A percentile compares a stretch with the other conserved stretches of the same genome.
These are phyloP conservation scores for Mustelus asterias DNA, from an alignment of 2,113 vertebrate species.

Conservation along the genomic window DNA sequence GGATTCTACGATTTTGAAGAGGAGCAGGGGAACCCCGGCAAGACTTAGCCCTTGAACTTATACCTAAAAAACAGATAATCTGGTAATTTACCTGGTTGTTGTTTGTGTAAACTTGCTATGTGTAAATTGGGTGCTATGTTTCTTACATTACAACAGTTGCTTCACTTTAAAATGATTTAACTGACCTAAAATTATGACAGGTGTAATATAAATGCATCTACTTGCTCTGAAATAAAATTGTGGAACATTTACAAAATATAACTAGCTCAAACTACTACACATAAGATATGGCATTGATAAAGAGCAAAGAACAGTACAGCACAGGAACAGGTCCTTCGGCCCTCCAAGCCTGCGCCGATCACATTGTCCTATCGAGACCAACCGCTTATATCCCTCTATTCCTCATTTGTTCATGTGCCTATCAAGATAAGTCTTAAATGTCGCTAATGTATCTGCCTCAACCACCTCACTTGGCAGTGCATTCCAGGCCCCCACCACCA, in stretches of 20 bases:
- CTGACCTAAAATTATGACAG: background rate
- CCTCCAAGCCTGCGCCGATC: too few relatives aligned
- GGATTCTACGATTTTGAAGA: too few relatives aligned
- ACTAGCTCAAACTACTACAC: background rate
- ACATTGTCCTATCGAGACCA: too few relatives aligned
- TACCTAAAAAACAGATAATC: background rate
- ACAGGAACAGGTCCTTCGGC: too few relatives aligned
- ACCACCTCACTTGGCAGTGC: too few relatives aligned
- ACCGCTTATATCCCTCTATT: too few relatives aligned
- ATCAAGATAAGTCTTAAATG: too few relatives aligned
- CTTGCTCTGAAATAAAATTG: background rate
- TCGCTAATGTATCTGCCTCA: too few relatives aligned
- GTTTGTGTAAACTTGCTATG: background rate
- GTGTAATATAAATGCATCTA: background rate
- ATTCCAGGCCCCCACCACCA: too few relatives aligned
- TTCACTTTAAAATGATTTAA: background rate
- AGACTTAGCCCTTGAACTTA: background rate
- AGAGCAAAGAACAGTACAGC: too few relatives aligned
- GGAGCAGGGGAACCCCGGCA: background rate
- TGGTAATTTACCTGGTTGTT: background rate
- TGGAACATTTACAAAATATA: background rate
- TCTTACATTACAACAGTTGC: background rate
- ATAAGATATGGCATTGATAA: background rate
- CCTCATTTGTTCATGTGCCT: too few relatives aligned
- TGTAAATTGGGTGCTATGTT: background rate